These are phyloP conservation scores for Phorcus lineatus DNA, from an alignment of 2,888 invertebrate genomes.

Conservation along the genomic window DNA sequence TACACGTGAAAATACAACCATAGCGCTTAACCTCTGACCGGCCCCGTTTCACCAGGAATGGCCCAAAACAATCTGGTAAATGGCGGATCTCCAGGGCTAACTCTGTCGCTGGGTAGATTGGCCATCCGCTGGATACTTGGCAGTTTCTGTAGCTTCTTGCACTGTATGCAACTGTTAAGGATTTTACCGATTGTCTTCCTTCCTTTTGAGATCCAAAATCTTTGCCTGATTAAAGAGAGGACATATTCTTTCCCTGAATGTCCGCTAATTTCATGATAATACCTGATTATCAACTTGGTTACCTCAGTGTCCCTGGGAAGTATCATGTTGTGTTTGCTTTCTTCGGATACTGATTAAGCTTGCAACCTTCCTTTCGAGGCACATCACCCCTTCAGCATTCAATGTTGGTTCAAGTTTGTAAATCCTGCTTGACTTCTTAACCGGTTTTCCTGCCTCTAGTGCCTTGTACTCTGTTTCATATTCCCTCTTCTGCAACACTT, in stretches of 20 bases:
- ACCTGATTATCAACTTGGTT: constrained; percentile 36
- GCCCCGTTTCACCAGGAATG: constrained; percentile 50
- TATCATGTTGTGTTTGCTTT: constrained; percentile 44
- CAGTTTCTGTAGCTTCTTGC: constrained; percentile 28
- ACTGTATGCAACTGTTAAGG: constrained; percentile 38
- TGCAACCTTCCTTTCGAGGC: constrained; percentile 41
- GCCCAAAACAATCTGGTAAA: constrained; percentile 60
- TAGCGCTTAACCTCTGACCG: constrained; percentile 52
- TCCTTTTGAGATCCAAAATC: constrained; percentile 46
- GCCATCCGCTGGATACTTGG: constrained; percentile 42
- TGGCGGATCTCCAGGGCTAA: constrained; percentile 42
- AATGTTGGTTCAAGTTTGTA: constrained; percentile 31
- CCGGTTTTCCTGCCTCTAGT: background rate
- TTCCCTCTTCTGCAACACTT: background rate
- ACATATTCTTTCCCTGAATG: constrained; percentile 50
- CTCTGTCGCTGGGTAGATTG: constrained; percentile 47
- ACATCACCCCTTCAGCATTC: constrained; percentile 28
- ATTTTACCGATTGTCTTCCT: constrained; percentile 34
- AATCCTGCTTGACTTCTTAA: background rate
- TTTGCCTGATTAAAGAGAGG: constrained; percentile 36
- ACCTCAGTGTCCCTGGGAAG: constrained; percentile 44
- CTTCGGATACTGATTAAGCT: constrained; percentile 19
- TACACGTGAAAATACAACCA: constrained; percentile 54
- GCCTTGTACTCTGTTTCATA: background rate
- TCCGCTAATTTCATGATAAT: constrained; percentile 36